Percentiles rank a stretch among this genome's conserved stretches.
These are phyloP conservation scores for Tinea trinotella DNA, from an alignment of 2,888 invertebrate genomes.

Conservation along the genomic window DNA sequence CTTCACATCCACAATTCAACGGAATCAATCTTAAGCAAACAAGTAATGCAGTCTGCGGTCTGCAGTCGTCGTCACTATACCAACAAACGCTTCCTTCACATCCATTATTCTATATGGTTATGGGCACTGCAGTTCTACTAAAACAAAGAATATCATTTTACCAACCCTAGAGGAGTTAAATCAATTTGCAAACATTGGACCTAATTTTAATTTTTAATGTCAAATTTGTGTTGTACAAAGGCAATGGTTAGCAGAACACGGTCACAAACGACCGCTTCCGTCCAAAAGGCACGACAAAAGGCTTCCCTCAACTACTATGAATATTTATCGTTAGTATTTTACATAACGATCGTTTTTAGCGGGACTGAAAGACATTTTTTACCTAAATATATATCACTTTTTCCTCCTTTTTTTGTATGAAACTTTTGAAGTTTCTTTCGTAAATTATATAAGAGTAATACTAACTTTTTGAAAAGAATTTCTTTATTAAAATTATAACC, in stretches of 20 bases:
- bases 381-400: conserved; percentile 25
- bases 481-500: too few relatives aligned
- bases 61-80: too few relatives aligned
- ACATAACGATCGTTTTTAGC: conserved; percentile 23
- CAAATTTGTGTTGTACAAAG: neutral
- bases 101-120: too few relatives aligned
- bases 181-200: neutral
- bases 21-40: too few relatives aligned
- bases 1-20: too few relatives aligned
- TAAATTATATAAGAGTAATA: neutral
- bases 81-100: too few relatives aligned
- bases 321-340: conserved; percentile 25
- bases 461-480: too few relatives aligned
- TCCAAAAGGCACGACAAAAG: conserved; percentile 4
- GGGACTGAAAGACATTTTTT: conserved; percentile 24
- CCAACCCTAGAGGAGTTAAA: neutral
- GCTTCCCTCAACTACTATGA: conserved; percentile 21
- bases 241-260: conserved; percentile 1
- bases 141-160: neutral
- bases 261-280: conserved; percentile 12
- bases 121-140: too few relatives aligned
- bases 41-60: too few relatives aligned
- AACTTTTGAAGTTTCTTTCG: neutral
- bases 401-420: conserved; percentile 1
- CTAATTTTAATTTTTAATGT: conserved; percentile 12